Evolutionary conservation across 2,113 vertebrate species (phyloP).

Genomic region (Rhea americana): DNA sequence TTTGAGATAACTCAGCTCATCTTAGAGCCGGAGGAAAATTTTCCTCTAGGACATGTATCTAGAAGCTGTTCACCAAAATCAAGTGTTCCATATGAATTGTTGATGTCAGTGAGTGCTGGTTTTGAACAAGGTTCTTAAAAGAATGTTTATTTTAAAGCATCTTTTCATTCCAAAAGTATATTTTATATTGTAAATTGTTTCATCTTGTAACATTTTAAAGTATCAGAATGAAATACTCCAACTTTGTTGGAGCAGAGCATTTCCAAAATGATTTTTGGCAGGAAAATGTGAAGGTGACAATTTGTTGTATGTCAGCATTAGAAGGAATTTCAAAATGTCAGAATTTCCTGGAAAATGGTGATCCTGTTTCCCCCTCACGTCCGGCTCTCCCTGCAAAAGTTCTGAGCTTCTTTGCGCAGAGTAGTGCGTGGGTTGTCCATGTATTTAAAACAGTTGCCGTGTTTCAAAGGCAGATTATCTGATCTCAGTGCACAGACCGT

Average conservation of each 20-base stretch:
- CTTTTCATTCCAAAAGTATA: neutral
- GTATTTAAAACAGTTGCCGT: neutral
- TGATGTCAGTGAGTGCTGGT: neutral
- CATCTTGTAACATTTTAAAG: neutral
- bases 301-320: neutral
- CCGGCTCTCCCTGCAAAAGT: neutral
- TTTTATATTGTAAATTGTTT: neutral
- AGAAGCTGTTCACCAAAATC: neutral
- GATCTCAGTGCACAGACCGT: neutral
- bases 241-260: neutral
- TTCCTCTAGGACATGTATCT: neutral
- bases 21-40: neutral
- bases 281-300: neutral
- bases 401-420: neutral
- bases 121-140: neutral
- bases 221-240: neutral
- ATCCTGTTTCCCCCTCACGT: neutral
- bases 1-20: neutral
- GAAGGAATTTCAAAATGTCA: neutral
- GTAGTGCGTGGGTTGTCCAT: neutral
- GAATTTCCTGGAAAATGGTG: neutral
- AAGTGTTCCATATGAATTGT: neutral
- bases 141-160: neutral
- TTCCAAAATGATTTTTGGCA: neutral
- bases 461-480: fast-evolving